Percentiles rank a stretch among this genome's conserved stretches.
Evolutionary conservation across 2,113 vertebrate genomes (phyloP).

Genomic region (Lampris megalopsis): DNA sequence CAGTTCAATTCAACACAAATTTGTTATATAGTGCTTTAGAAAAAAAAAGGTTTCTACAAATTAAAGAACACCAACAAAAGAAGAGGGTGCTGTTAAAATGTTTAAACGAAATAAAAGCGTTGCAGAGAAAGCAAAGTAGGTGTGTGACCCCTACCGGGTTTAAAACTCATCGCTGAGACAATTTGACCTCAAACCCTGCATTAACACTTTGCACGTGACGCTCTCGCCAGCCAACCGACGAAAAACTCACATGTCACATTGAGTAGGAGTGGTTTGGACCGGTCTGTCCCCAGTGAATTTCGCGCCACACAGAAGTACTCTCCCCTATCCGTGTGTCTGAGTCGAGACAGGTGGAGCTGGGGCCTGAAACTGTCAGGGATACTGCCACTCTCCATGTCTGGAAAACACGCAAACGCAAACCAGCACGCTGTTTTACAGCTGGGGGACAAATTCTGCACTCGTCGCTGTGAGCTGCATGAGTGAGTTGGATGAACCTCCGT

Average conservation of each 20-base stretch:
- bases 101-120: too few species aligned
- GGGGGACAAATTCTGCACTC: too few species aligned
- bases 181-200: too few species aligned
- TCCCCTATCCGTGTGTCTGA: slow-evolving; percentile 77
- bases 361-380: slow-evolving; percentile 81
- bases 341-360: slow-evolving; percentile 73
- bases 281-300: slow-evolving; percentile 81
- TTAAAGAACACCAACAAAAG: too few species aligned
- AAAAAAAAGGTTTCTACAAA: too few species aligned
- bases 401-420: slow-evolving; percentile 4
- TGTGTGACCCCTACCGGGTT: too few species aligned
- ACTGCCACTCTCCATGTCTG: slow-evolving; percentile 81
- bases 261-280: slow-evolving; percentile 75
- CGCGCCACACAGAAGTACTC: slow-evolving; percentile 82
- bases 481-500: too few species aligned
- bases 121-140: too few species aligned
- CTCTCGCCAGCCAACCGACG: not conserved
- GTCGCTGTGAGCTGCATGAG: too few species aligned
- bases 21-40: too few species aligned
- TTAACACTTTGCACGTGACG: not conserved
- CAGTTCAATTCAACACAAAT: too few species aligned
- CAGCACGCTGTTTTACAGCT: not conserved
- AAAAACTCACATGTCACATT: slow-evolving; percentile 79
- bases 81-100: too few species aligned
- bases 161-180: not conserved